Evolutionary conservation across 2,113 vertebrate genomes (phyloP).

Genomic region (Scalopus aquaticus): DNA sequence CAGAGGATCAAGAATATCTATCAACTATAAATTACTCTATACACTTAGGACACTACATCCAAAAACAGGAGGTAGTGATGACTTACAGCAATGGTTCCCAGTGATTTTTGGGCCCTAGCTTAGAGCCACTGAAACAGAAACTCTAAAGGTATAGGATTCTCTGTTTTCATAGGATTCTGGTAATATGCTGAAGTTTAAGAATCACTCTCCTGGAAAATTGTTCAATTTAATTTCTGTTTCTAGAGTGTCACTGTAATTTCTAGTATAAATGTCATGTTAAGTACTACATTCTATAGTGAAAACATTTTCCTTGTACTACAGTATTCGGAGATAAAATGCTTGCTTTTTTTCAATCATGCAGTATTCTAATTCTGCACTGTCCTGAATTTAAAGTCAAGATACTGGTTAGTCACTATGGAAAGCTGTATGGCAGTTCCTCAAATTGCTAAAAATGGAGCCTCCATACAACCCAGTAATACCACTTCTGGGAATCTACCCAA

Average conservation of each 20-base stretch:
- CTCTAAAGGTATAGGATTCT: not conserved
- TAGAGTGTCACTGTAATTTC: not conserved
- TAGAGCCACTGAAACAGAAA: not conserved
- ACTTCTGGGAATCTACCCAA: too few species aligned
- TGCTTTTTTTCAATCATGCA: not conserved
- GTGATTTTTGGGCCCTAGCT: not conserved
- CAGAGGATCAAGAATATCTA: not conserved
- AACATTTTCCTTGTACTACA: not conserved
- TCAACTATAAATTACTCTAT: slow-evolving; percentile 18
- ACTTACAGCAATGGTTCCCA: not conserved
- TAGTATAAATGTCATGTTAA: not conserved
- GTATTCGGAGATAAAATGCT: not conserved
- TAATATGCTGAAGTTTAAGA: not conserved
- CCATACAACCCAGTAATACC: too few species aligned
- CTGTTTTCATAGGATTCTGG: not conserved
- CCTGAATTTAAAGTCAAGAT: not conserved
- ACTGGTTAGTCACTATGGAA: too few species aligned
- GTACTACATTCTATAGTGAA: not conserved
- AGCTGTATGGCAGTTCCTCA: too few species aligned
- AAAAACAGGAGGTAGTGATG: not conserved
- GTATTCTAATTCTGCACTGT: not conserved
- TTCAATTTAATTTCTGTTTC: slow-evolving; percentile 2
- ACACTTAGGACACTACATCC: not conserved
- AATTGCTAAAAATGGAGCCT: too few species aligned
- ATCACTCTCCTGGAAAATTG: not conserved